Evolutionary conservation across 2,888 invertebrate species (phyloP).

Genomic region (Brachylomia viminalis): DNA sequence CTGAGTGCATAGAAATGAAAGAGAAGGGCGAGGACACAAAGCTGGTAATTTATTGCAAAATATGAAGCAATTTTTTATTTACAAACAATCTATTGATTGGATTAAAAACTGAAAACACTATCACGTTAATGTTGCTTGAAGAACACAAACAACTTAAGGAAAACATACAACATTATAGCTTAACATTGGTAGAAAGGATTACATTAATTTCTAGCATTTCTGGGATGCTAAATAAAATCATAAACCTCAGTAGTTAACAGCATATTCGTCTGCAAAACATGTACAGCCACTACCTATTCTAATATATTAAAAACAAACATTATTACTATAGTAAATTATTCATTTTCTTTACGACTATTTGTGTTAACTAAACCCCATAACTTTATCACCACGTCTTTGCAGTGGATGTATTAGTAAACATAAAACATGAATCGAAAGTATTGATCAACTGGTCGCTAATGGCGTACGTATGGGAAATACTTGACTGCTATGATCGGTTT

Average conservation of each 20-base stretch:
- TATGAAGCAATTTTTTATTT: no score
- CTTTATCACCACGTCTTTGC: neutral
- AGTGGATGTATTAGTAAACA: constrained; percentile 22
- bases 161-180: no score
- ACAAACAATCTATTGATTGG: no score
- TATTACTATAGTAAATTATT: neutral
- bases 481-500: constrained; percentile 32
- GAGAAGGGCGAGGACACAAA: no score
- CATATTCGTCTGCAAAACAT: neutral
- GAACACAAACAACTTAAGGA: no score
- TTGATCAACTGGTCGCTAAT: constrained; percentile 31
- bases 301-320: constrained; percentile 1
- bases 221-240: neutral
- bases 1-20: no score
- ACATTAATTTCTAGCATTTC: no score
- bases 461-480: constrained; percentile 13
- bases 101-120: no score
- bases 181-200: no score
- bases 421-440: constrained; percentile 22
- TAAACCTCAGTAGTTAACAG: neutral
- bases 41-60: no score
- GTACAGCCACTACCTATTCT: neutral
- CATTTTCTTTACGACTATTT: constrained; percentile 20
- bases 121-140: no score
- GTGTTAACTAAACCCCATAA: constrained; percentile 19